A percentile compares a stretch with the other conserved stretches of the same genome.
phyloP scores from a whole-genome alignment of 2,888 invertebrate species.

The Cheilosia variabilis region DNA sequence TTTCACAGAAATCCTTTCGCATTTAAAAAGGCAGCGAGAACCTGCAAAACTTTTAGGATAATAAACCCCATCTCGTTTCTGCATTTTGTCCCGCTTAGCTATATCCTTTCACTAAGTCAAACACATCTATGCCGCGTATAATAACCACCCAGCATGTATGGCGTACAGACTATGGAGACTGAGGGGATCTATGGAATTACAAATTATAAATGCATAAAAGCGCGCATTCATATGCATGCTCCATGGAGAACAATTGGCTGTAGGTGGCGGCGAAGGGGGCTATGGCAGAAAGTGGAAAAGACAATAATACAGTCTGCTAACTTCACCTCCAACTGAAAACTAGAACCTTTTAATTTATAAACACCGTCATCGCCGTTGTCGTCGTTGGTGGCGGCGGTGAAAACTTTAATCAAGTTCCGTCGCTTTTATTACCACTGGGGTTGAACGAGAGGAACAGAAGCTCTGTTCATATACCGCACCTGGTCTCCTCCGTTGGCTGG shows the following conservation, averaged over 20 bases:
- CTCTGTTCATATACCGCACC: conserved; percentile 44
- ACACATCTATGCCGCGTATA: conserved; percentile 43
- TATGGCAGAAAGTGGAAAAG: conserved; percentile 16
- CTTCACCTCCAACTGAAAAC: conserved; percentile 53
- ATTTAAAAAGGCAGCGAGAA: not conserved
- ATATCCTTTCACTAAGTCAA: conserved; percentile 16
- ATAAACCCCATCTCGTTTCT: conserved; percentile 17
- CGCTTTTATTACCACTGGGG: conserved; percentile 64
- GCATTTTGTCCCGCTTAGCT: not conserved
- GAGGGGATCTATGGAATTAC: conserved; percentile 76
- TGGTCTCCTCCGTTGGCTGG: conserved; percentile 56
- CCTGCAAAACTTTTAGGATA: conserved; percentile 35
- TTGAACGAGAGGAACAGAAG: conserved; percentile 35
- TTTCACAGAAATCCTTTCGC: not conserved
- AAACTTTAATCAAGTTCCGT: conserved; percentile 74
- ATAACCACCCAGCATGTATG: conserved; percentile 19
- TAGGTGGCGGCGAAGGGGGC: not conserved
- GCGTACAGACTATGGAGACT: not conserved
- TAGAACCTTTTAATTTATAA: conserved; percentile 74
- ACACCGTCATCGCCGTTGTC: conserved; percentile 47
- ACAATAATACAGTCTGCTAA: conserved; percentile 61
- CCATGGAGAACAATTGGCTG: conserved; percentile 61
- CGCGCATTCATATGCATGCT: conserved; percentile 65
- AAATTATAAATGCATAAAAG: conserved; percentile 81
- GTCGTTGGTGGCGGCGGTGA: conserved; percentile 38